Evolutionary conservation across 1,140 invertebrate genomes (phyloP).

Genomic region (Monomorium pharaonis): DNA sequence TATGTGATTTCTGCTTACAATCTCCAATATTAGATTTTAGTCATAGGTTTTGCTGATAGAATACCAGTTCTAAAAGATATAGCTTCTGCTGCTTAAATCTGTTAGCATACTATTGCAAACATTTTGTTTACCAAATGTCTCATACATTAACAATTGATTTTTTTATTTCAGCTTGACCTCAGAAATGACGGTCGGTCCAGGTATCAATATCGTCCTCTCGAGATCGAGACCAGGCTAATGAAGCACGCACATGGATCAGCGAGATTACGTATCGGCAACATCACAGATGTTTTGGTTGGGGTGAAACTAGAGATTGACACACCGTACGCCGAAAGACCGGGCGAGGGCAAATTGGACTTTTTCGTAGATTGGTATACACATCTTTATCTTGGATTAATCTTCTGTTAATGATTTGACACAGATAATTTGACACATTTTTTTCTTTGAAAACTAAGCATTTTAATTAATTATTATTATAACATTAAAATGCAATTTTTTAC

Average conservation of each 20-base stretch:
- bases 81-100: too few species aligned
- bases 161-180: slow-evolving; percentile 90
- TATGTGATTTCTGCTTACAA: too few species aligned
- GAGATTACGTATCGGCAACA: slow-evolving; percentile 92
- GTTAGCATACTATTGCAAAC: not conserved
- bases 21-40: too few species aligned
- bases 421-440: too few species aligned
- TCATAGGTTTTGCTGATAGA: not conserved
- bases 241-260: slow-evolving; percentile 96
- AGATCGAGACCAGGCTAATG: slow-evolving; percentile 95
- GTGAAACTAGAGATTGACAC: slow-evolving; percentile 96
- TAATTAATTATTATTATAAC: too few species aligned
- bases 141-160: not conserved
- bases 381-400: not conserved
- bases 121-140: not conserved
- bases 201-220: slow-evolving; percentile 94
- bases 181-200: slow-evolving; percentile 94
- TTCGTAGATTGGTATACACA: slow-evolving; percentile 95
- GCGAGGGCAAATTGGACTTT: slow-evolving; percentile 95
- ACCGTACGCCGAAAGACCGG: slow-evolving; percentile 90
- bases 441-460: too few species aligned
- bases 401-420: too few species aligned
- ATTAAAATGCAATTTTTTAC: too few species aligned
- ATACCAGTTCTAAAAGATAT: not conserved
- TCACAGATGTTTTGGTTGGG: slow-evolving; percentile 95